These are phyloP conservation scores for Lycorma delicatula DNA, from an alignment of 1,140 invertebrate species.

Conservation along the genomic window DNA sequence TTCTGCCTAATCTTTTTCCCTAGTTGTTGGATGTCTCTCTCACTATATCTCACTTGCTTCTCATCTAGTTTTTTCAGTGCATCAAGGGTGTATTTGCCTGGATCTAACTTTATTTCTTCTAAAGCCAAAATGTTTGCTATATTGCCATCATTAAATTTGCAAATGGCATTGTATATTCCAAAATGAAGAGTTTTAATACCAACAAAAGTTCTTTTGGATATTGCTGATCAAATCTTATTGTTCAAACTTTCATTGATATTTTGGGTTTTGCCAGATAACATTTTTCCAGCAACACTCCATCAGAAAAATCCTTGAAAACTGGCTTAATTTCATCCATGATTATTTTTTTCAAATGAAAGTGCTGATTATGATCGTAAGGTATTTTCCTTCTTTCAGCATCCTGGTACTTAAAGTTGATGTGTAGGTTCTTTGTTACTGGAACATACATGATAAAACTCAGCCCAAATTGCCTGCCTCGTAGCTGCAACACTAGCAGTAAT, in stretches of 20 bases:
- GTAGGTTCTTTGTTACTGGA: slow-evolving; percentile 12
- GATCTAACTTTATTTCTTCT: background rate
- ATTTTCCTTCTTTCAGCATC: slow-evolving; percentile 19
- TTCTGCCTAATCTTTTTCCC: slow-evolving; percentile 9
- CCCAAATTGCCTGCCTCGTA: slow-evolving; percentile 17
- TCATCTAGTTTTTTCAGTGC: background rate
- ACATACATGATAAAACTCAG: slow-evolving; percentile 13
- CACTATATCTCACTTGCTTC: background rate
- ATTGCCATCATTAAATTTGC: slow-evolving; percentile 1
- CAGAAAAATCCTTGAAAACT: slow-evolving; percentile 20
- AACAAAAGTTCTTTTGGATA: slow-evolving; percentile 4
- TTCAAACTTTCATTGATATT: slow-evolving; percentile 7
- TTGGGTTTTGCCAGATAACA: slow-evolving; percentile 7
- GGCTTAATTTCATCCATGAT: slow-evolving; percentile 18
- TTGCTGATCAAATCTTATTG: background rate
- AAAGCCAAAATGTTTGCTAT: background rate
- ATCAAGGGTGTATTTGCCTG: background rate
- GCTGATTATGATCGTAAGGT: slow-evolving; percentile 4
- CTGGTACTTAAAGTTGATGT: slow-evolving; percentile 28
- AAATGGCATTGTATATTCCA: background rate
- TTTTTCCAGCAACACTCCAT: background rate
- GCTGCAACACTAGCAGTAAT: slow-evolving; percentile 1
- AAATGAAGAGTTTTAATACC: background rate
- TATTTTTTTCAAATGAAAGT: background rate
- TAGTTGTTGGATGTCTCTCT: slow-evolving; percentile 6